phyloP scores from a whole-genome alignment of 2,888 invertebrate genomes.

The Rhodophaea formosa region DNA sequence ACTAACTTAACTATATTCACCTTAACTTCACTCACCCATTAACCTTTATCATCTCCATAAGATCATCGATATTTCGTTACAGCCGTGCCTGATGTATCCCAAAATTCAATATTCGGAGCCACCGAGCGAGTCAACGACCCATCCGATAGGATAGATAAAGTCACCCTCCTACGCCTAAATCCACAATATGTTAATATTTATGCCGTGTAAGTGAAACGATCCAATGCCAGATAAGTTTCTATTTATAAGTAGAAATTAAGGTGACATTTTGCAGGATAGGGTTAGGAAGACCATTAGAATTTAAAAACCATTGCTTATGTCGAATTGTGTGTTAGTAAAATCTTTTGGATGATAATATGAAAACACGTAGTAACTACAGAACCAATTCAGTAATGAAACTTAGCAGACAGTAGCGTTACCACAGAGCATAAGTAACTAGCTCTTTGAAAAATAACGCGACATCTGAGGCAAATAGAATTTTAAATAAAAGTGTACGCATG shows the following conservation, averaged over 20 bases:
- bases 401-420: no score
- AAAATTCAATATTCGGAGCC: slow-evolving; percentile 38
- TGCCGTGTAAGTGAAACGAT: slow-evolving; percentile 22
- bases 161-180: slow-evolving; percentile 41
- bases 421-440: no score
- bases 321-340: no score
- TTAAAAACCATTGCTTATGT: no score
- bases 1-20: not conserved
- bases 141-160: slow-evolving; percentile 44
- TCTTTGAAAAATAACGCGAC: no score
- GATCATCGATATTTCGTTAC: slow-evolving; percentile 21
- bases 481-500: no score
- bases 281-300: no score
- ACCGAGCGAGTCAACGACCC: slow-evolving; percentile 44
- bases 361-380: no score
- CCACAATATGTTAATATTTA: slow-evolving; percentile 34
- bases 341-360: no score
- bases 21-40: slow-evolving; percentile 6
- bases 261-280: slow-evolving; percentile 1
- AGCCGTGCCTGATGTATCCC: slow-evolving; percentile 2
- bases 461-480: no score
- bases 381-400: no score
- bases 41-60: slow-evolving; percentile 14
- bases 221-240: slow-evolving; percentile 15
- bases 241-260: not conserved